Evolutionary conservation across 2,113 vertebrate species (phyloP).

Genomic region (Cyprinodon variegatus): DNA sequence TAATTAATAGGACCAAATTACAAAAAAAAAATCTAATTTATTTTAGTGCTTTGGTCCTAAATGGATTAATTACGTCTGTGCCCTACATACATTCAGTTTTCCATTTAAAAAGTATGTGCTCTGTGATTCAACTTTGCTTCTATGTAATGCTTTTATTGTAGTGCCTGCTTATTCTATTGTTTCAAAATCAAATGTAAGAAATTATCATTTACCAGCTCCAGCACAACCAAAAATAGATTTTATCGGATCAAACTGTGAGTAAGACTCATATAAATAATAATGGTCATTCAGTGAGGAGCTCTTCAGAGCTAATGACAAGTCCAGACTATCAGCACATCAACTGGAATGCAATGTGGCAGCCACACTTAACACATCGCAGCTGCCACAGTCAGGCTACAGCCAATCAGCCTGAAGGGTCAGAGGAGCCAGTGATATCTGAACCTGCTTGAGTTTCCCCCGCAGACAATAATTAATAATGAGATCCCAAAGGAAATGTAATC

Average conservation of each 20-base stretch:
- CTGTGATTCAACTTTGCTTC: neutral
- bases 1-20: slow-evolving; percentile 11
- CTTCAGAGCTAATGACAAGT: slow-evolving; percentile 18
- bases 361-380: slow-evolving; percentile 40
- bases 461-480: slow-evolving; percentile 64
- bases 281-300: slow-evolving; percentile 30
- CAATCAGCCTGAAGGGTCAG: slow-evolving; percentile 52
- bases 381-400: slow-evolving; percentile 30
- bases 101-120: neutral
- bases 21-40: neutral
- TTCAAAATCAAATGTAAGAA: neutral
- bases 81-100: neutral
- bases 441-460: slow-evolving; percentile 33
- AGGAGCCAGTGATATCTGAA: slow-evolving; percentile 49
- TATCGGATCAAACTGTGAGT: neutral
- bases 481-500: slow-evolving; percentile 54
- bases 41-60: neutral
- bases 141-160: neutral
- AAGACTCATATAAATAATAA: slow-evolving; percentile 26
- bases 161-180: neutral
- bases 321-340: slow-evolving; percentile 35
- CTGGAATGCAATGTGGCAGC: slow-evolving; percentile 38
- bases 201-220: neutral
- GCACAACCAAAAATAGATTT: neutral
- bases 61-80: neutral